Evolutionary conservation across 2,888 invertebrate genomes (phyloP).

Genomic region (Oligia latruncula): DNA sequence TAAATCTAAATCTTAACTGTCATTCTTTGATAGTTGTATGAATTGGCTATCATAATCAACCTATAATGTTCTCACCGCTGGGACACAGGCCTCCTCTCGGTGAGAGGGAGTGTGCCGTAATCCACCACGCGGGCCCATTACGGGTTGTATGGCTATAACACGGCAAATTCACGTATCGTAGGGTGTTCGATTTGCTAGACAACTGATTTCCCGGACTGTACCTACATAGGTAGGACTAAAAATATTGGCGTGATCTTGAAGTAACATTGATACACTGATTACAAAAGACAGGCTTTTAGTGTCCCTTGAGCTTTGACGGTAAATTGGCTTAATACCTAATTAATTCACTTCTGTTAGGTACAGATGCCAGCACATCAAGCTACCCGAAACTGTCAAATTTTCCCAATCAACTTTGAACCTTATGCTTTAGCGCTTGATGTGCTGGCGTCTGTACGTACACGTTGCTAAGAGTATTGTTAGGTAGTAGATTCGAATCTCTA

Average conservation of each 20-base stretch:
- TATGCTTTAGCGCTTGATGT: no score
- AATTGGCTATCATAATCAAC: background rate
- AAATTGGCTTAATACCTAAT: slow-evolving; percentile 13
- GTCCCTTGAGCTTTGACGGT: slow-evolving; percentile 13
- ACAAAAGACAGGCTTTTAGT: slow-evolving; percentile 26
- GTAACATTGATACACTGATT: slow-evolving; percentile 18
- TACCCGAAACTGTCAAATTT: no score
- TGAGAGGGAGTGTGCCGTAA: background rate
- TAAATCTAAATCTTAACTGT: background rate
- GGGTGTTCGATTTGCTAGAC: background rate
- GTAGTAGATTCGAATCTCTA: background rate
- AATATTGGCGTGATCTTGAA: slow-evolving; percentile 20
- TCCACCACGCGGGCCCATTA: no score
- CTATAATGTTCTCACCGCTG: background rate
- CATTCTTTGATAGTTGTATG: background rate
- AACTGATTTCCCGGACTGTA: no score
- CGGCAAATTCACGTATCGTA: background rate
- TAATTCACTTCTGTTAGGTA: background rate
- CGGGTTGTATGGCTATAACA: background rate
- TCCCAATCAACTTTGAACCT: no score
- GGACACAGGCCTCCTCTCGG: background rate
- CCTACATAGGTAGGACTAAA: background rate
- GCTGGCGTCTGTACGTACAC: background rate
- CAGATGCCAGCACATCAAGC: no score
- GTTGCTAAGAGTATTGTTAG: background rate